phyloP scores from a whole-genome alignment of 2,888 invertebrate species.

The Cordilura impudica region DNA sequence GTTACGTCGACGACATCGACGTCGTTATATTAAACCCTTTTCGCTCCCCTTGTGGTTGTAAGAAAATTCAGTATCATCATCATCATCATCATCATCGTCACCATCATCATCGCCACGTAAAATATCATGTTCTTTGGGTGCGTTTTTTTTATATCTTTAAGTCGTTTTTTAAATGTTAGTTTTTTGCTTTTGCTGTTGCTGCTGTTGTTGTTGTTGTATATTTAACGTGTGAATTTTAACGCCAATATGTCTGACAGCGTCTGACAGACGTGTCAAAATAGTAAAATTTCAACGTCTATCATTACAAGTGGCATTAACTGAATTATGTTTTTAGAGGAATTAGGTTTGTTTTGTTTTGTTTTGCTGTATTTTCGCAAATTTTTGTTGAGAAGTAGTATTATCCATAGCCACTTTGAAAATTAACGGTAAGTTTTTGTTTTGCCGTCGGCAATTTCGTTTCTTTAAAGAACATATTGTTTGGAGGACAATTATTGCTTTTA shows the following conservation, averaged over 20 bases:
- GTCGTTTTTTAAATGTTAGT: background rate
- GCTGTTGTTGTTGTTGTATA: constrained; percentile 12
- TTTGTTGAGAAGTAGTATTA: background rate
- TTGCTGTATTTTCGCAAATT: background rate
- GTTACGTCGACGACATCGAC: constrained; percentile 3
- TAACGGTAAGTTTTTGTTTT: background rate
- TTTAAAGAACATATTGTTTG: too few species aligned
- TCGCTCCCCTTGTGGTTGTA: background rate
- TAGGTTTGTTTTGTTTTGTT: background rate
- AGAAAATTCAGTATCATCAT: constrained; percentile 10
- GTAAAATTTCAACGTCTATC: constrained; percentile 51
- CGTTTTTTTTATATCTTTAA: constrained; percentile 22
- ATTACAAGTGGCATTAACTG: constrained; percentile 52
- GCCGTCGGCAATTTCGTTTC: constrained; percentile 9
- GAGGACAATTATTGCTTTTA: too few species aligned
- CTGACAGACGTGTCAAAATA: constrained; percentile 64
- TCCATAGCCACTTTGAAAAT: background rate
- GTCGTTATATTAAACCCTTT: constrained; percentile 42
- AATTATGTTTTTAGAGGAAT: constrained; percentile 27
- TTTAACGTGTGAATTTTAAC: constrained; percentile 71
- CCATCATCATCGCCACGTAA: constrained; percentile 3
- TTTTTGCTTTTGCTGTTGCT: background rate
- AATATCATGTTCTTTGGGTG: constrained; percentile 43
- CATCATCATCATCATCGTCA: constrained; percentile 23
- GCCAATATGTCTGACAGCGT: constrained; percentile 61